phyloP scores from a whole-genome alignment of 1,140 invertebrate species.

The Drosophila ogumai region DNA sequence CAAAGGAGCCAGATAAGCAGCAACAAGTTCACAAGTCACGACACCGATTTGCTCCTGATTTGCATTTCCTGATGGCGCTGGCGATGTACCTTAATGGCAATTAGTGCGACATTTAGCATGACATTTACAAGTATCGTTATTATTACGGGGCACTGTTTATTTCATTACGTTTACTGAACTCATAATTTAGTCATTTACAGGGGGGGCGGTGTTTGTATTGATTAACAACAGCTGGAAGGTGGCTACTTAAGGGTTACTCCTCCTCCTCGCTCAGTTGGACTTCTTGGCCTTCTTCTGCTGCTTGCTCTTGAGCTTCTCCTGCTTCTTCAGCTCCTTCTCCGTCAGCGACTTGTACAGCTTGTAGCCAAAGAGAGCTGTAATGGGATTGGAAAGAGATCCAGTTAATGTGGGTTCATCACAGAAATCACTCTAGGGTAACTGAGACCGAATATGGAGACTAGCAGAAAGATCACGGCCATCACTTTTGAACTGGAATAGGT shows the following conservation, averaged over 20 bases:
- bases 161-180: slow-evolving; percentile 59
- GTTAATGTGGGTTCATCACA: too few species aligned
- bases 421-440: slow-evolving; percentile 3
- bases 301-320: slow-evolving; percentile 87
- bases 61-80: slow-evolving; percentile 30
- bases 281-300: slow-evolving; percentile 83
- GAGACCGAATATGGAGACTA: slow-evolving; percentile 77
- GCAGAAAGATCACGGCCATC: slow-evolving; percentile 66
- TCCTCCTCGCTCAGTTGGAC: slow-evolving; percentile 56
- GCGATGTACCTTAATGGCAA: slow-evolving; percentile 47
- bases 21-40: slow-evolving; percentile 73
- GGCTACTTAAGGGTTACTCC: slow-evolving; percentile 9
- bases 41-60: slow-evolving; percentile 43
- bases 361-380: slow-evolving; percentile 93
- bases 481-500: slow-evolving; percentile 71
- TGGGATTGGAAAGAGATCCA: slow-evolving; percentile 9
- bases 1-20: slow-evolving; percentile 18
- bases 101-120: slow-evolving; percentile 33
- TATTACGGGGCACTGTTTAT: slow-evolving; percentile 37
- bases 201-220: slow-evolving; percentile 29
- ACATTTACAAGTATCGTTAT: slow-evolving; percentile 28
- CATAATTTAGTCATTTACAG: slow-evolving; percentile 65
- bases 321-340: slow-evolving; percentile 89
- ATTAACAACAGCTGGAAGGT: slow-evolving; percentile 46
- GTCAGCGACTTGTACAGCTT: slow-evolving; percentile 92